A percentile compares a stretch with the other conserved stretches of the same genome.
phyloP scores from a whole-genome alignment of 2,888 invertebrate species.

The Nesidiocoris tenuis region DNA sequence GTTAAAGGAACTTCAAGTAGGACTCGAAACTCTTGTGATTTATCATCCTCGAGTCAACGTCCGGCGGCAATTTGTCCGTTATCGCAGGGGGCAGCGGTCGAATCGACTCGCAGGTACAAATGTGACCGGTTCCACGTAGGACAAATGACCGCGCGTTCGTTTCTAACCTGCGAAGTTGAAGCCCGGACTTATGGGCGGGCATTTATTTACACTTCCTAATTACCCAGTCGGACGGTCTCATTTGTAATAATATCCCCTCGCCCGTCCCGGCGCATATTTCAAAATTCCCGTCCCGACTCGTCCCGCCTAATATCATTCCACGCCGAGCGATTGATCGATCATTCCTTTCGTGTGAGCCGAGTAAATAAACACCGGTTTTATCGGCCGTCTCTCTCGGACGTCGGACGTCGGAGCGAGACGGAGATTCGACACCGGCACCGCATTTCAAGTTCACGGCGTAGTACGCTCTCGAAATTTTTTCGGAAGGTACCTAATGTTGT shows the following conservation, averaged over 20 bases:
- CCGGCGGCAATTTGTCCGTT: slow-evolving; percentile 34
- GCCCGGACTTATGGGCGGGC: slow-evolving; percentile 30
- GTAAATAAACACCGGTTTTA: neutral
- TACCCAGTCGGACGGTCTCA: slow-evolving; percentile 28
- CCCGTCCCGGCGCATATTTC: slow-evolving; percentile 21
- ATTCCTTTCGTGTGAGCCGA: neutral
- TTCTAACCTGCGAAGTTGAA: slow-evolving; percentile 19
- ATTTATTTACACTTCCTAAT: slow-evolving; percentile 39
- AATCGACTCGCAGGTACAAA: neutral
- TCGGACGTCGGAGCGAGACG: too few relatives aligned
- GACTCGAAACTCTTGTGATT: too few relatives aligned
- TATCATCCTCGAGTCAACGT: neutral
- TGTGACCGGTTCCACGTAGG: neutral
- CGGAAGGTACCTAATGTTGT: too few relatives aligned
- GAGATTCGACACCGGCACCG: too few relatives aligned
- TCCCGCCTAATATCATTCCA: neutral
- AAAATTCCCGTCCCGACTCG: neutral
- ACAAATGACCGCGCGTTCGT: slow-evolving; percentile 7
- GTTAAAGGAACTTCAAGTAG: too few relatives aligned
- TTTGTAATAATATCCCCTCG: slow-evolving; percentile 39
- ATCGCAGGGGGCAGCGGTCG: slow-evolving; percentile 12
- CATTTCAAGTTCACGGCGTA: too few relatives aligned
- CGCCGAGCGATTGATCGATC: neutral
- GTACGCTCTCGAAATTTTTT: too few relatives aligned
- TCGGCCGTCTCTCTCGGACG: neutral